Percentiles rank a stretch among this genome's conserved stretches.
Evolutionary conservation across 1,140 invertebrate genomes (phyloP).

Genomic region (Drosophila elegans): DNA sequence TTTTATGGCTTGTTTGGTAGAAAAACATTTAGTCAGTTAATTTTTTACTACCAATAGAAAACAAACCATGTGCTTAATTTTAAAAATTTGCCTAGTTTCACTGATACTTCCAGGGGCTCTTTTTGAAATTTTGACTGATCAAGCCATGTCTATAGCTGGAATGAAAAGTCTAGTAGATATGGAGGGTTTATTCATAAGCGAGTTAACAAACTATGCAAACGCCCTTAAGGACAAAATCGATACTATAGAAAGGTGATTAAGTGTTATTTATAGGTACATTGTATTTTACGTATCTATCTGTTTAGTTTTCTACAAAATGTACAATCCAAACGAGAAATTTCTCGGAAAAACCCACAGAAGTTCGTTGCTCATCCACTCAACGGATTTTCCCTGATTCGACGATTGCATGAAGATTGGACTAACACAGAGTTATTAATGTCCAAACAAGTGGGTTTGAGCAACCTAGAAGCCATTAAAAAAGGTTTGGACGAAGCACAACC

Average conservation of each 20-base stretch:
- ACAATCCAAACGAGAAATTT: conserved; percentile 5
- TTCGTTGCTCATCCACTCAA: conserved; percentile 48
- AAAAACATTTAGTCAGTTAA: background rate
- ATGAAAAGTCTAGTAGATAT: conserved; percentile 15
- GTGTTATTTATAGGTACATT: background rate
- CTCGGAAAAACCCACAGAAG: background rate
- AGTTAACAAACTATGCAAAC: conserved; percentile 16
- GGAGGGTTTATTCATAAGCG: conserved; percentile 19
- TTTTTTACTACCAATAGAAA: background rate
- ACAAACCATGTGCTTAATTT: background rate
- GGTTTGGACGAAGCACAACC: conserved; percentile 3
- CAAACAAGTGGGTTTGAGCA: background rate
- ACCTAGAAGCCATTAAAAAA: conserved; percentile 4
- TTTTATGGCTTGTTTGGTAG: background rate
- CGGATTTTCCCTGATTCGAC: conserved; percentile 36
- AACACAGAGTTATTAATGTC: conserved; percentile 41
- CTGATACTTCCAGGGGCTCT: background rate
- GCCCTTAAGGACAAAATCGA: conserved; percentile 25
- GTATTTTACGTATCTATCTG: background rate
- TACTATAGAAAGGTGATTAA: conserved; percentile 28
- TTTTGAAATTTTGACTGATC: background rate
- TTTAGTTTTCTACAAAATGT: conserved; percentile 27
- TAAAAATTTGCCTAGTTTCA: background rate
- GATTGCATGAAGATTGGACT: conserved; percentile 54
- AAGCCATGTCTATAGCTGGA: conserved; percentile 18